Conservation (phyloP, 2,797 vertebrate genomes). For the Vespertilio murinus region DNA sequence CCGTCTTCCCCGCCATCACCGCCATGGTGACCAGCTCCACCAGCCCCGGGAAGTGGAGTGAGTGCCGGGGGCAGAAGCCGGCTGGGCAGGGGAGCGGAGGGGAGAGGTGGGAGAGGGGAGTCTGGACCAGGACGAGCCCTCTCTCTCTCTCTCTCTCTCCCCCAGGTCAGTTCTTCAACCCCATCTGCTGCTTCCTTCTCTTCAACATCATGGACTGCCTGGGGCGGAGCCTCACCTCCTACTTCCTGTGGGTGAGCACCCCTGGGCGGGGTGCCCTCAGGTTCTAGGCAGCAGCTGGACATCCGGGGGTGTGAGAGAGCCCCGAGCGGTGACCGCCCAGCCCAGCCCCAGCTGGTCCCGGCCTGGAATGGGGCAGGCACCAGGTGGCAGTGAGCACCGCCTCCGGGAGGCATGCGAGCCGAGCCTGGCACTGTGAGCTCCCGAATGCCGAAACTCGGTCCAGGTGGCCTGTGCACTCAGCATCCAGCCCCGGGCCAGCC, state of each 20-base stretch:
- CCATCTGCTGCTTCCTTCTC: constrained; percentile 90
- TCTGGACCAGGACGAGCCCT: neutral
- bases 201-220: constrained; percentile 92
- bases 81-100: neutral
- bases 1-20: constrained; percentile 91
- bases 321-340: neutral
- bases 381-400: neutral
- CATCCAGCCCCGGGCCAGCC: neutral
- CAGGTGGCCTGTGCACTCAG: neutral
- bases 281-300: constrained; percentile 23
- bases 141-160: neutral
- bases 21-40: constrained; percentile 86
- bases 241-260: constrained; percentile 87
- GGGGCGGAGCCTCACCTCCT: constrained; percentile 88
- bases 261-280: neutral
- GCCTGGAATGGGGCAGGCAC: neutral
- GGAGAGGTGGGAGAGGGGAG: neutral
- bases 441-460: neutral
- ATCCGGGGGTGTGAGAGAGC: neutral
- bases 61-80: constrained; percentile 45
- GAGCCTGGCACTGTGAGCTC: neutral
- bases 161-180: constrained; percentile 89
- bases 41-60: constrained; percentile 87
- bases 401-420: neutral
- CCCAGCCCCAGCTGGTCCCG: neutral